A percentile compares a stretch with the other conserved stretches of the same genome.
These are phyloP conservation scores for Hippoglossus stenolepis DNA, from an alignment of 2,113 vertebrate genomes.

Conservation along the genomic window DNA sequence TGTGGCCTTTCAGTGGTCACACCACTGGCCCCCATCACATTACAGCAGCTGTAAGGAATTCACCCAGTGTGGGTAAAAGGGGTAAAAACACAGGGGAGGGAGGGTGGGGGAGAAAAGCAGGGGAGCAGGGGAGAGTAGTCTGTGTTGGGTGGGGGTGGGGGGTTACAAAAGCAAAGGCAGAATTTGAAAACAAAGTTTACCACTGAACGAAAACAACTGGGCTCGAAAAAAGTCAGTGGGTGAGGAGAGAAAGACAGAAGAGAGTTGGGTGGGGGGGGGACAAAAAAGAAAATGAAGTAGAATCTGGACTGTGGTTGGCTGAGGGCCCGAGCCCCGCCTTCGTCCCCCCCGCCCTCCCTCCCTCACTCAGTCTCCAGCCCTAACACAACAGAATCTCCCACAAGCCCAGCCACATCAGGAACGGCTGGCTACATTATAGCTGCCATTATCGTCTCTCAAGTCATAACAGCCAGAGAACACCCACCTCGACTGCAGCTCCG, in stretches of 20 bases:
- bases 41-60: slow-evolving; percentile 78
- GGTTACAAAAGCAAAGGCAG: slow-evolving; percentile 81
- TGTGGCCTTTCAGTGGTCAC: slow-evolving; percentile 67
- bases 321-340: slow-evolving; percentile 59
- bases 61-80: slow-evolving; percentile 64
- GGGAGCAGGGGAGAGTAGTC: slow-evolving; percentile 46
- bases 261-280: background rate
- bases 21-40: slow-evolving; percentile 71
- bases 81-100: slow-evolving; percentile 52
- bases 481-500: slow-evolving; percentile 84
- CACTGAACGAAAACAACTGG: slow-evolving; percentile 77
- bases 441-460: slow-evolving; percentile 89
- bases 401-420: slow-evolving; percentile 84
- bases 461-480: slow-evolving; percentile 90
- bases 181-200: slow-evolving; percentile 83
- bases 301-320: slow-evolving; percentile 72
- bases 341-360: slow-evolving; percentile 13
- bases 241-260: slow-evolving; percentile 54
- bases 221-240: slow-evolving; percentile 53
- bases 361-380: slow-evolving; percentile 60
- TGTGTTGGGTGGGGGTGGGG: slow-evolving; percentile 59
- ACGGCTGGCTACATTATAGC: slow-evolving; percentile 86
- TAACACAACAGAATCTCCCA: slow-evolving; percentile 80
- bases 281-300: slow-evolving; percentile 51
- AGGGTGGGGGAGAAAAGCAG: background rate